Conservation (phyloP, 2,888 invertebrate species). For the Ecliptopera silaceata region DNA sequence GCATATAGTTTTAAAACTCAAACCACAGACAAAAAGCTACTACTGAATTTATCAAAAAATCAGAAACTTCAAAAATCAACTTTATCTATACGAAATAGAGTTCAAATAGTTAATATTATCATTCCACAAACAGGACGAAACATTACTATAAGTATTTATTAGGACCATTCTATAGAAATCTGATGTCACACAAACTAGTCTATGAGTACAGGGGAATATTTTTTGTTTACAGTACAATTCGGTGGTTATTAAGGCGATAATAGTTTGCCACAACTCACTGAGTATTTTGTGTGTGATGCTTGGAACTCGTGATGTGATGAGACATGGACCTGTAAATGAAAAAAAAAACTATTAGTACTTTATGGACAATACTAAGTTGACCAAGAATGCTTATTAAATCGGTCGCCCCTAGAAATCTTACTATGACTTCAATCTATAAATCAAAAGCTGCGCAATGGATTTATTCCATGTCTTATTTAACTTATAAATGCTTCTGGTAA, state of each 20-base stretch:
- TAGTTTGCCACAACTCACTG: conserved; percentile 64
- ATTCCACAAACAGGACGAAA: conserved; percentile 13
- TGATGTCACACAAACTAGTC: conserved; percentile 19
- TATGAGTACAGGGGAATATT: conserved; percentile 26
- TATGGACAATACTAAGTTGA: too few species aligned
- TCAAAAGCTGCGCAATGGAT: too few species aligned
- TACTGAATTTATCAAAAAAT: neutral
- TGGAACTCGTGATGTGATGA: conserved; percentile 53
- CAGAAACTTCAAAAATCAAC: conserved; percentile 10
- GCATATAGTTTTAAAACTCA: conserved; percentile 25
- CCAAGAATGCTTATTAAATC: too few species aligned
- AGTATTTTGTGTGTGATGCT: conserved; percentile 61
- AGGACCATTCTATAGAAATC: conserved; percentile 19
- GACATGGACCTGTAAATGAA: conserved; percentile 47
- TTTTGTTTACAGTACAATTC: conserved; percentile 21
- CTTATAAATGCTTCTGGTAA: too few species aligned
- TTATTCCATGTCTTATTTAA: too few species aligned
- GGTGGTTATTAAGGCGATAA: conserved; percentile 35
- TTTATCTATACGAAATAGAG: conserved; percentile 6
- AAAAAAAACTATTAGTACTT: neutral
- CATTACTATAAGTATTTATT: conserved; percentile 10
- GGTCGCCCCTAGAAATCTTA: too few species aligned
- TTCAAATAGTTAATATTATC: conserved; percentile 2
- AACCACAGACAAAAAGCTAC: conserved; percentile 1
- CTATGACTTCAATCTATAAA: too few species aligned